phyloP scores from a whole-genome alignment of 2,113 vertebrate species.

The Prietella phreatophila region DNA sequence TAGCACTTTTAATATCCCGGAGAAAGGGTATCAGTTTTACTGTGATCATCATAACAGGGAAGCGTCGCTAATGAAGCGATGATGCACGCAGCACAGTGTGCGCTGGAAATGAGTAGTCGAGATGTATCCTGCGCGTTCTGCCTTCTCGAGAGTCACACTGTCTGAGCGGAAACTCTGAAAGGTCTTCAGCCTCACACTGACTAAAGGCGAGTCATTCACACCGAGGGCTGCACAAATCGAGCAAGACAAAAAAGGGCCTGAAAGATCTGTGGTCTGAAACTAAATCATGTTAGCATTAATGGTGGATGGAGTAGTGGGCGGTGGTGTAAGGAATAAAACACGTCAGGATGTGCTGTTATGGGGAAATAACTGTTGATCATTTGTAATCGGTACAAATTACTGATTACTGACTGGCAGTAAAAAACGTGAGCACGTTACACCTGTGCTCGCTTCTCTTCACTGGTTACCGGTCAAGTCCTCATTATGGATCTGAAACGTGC shows the following conservation, averaged over 20 bases:
- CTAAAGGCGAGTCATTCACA: slow-evolving; percentile 2
- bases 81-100: background rate
- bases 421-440: too few relatives aligned
- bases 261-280: background rate
- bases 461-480: too few relatives aligned
- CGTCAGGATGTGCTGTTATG: background rate
- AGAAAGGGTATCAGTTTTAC: background rate
- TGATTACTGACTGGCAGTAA: too few relatives aligned
- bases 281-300: background rate
- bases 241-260: too few relatives aligned
- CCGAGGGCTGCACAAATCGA: background rate
- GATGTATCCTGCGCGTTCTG: background rate
- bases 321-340: background rate
- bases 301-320: background rate
- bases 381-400: too few relatives aligned
- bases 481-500: too few relatives aligned
- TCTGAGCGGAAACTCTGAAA: slow-evolving; percentile 19
- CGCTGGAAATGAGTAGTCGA: slow-evolving; percentile 1
- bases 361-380: too few relatives aligned
- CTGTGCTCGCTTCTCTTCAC: too few relatives aligned
- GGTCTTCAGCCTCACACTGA: slow-evolving; percentile 28
- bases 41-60: background rate
- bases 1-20: background rate
- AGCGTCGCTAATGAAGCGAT: background rate
- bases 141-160: slow-evolving; percentile 42